Base-by-base conservation (phyloP, 2,888 invertebrate genomes). In the Cephalotes varians region DNA sequence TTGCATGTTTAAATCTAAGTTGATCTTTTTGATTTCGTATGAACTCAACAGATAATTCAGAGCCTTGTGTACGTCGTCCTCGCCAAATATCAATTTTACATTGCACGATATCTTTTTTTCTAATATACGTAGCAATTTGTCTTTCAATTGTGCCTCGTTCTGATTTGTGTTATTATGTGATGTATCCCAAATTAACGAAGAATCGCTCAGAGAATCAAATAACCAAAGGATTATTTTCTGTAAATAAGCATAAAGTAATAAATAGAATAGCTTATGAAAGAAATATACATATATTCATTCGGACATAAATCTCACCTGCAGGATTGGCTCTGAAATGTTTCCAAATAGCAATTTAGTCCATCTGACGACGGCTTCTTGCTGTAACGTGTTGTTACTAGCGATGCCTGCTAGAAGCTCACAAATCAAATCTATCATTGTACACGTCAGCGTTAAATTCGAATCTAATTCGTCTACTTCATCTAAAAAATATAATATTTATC, bases 391-490 rank as follows among this genome's bases (percentile, higher is more conserved):
- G 58, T 94, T 94, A 86, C 94, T 93, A 34, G 90, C 90, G 60
- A 95, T 93, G 49, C 95, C 95, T 12, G 94, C 93, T 44, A 95
- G 90, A 77, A 95, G 87, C 90, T 95, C 95, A 81, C 95, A 95
- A 49, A 95, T 87, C 54, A 95, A 93, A 88, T 95, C 95, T 49
- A 95, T 85, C 18, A 94, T 85, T 1, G 94, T 94, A 88, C 95
- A 95, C 2, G 95, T 95, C 86, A 95, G 92, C 15, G 95, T 95
- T 83, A 95, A 91, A 88, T 94, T 95, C 1, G 94, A 92, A 83
- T 95, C 95, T 74, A 95, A 93, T 76, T 95, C 95, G 37, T 95
- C 95, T 31, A 95, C 88, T 91, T 95, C 95, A 90, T 95, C 95
- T 95, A 6, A 6, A 76, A 93, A 85, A 77, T 10, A 31, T n/a